These are phyloP conservation scores for Tenthredo amoena DNA, from an alignment of 2,888 invertebrate species.

Conservation along the genomic window DNA sequence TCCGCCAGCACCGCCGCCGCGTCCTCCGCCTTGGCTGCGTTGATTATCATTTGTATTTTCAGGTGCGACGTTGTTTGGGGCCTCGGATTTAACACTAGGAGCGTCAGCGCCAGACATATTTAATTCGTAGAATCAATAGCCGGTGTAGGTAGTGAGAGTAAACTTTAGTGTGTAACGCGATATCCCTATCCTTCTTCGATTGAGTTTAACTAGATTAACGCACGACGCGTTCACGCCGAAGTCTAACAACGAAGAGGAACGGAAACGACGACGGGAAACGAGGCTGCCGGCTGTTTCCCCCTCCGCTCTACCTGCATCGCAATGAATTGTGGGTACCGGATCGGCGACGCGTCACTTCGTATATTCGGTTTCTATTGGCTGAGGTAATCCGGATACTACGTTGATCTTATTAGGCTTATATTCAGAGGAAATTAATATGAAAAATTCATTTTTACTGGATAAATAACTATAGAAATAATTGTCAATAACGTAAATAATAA, in stretches of 20 bases:
- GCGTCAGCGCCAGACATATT: slow-evolving; percentile 68
- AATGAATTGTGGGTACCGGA: neutral
- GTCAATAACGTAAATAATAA: neutral
- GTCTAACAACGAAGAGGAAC: slow-evolving; percentile 65
- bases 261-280: slow-evolving; percentile 30
- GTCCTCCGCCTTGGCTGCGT: slow-evolving; percentile 64
- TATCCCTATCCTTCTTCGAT: neutral
- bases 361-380: slow-evolving; percentile 16
- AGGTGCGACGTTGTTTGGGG: slow-evolving; percentile 62
- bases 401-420: neutral
- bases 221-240: slow-evolving; percentile 57
- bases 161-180: neutral
- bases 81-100: slow-evolving; percentile 66
- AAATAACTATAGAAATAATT: neutral
- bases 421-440: neutral
- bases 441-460: too few relatives aligned
- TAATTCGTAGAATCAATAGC: neutral
- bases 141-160: neutral
- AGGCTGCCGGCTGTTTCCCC: slow-evolving; percentile 44
- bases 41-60: slow-evolving; percentile 69
- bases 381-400: slow-evolving; percentile 6
- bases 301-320: neutral
- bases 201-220: neutral
- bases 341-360: slow-evolving; percentile 12
- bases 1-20: slow-evolving; percentile 64